These are phyloP conservation scores for Pseudococcus jackbeardsleyi DNA, from an alignment of 2,888 invertebrate genomes.

Conservation along the genomic window DNA sequence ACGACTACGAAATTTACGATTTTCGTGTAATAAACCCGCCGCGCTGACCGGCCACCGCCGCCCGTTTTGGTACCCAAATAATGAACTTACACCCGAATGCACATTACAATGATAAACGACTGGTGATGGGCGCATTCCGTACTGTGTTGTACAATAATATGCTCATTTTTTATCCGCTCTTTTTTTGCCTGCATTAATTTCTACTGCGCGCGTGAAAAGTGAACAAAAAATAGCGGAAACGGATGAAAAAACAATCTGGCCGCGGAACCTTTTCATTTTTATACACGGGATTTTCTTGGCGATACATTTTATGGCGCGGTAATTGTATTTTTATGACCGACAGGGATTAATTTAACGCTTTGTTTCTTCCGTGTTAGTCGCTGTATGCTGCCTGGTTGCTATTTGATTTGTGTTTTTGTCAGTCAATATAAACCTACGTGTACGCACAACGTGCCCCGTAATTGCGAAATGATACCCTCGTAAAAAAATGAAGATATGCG, in stretches of 20 bases:
- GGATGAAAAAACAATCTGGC: slow-evolving; percentile 54
- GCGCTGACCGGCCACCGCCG: slow-evolving; percentile 37
- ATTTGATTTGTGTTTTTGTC: slow-evolving; percentile 46
- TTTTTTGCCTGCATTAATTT: slow-evolving; percentile 53
- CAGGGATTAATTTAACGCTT: slow-evolving; percentile 60
- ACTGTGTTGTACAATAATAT: slow-evolving; percentile 41
- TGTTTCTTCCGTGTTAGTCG: slow-evolving; percentile 41
- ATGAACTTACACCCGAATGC: slow-evolving; percentile 50
- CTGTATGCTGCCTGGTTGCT: neutral
- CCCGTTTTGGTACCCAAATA: neutral
- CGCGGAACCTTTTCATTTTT: slow-evolving; percentile 51
- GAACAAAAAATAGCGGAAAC: slow-evolving; percentile 35
- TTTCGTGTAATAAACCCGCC: slow-evolving; percentile 35
- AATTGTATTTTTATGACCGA: slow-evolving; percentile 62
- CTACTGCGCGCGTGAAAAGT: neutral
- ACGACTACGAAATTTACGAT: slow-evolving; percentile 38
- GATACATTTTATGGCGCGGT: slow-evolving; percentile 54
- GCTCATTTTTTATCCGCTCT: slow-evolving; percentile 50
- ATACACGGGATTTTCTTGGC: slow-evolving; percentile 45
- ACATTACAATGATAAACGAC: slow-evolving; percentile 52
- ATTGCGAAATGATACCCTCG: neutral
- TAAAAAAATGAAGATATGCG: slow-evolving; percentile 1
- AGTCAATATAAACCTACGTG: neutral
- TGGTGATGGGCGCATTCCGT: slow-evolving; percentile 46
- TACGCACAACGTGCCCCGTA: neutral